Conservation (phyloP, 1,140 invertebrate genomes). For the Sweltsa coloradensis region DNA sequence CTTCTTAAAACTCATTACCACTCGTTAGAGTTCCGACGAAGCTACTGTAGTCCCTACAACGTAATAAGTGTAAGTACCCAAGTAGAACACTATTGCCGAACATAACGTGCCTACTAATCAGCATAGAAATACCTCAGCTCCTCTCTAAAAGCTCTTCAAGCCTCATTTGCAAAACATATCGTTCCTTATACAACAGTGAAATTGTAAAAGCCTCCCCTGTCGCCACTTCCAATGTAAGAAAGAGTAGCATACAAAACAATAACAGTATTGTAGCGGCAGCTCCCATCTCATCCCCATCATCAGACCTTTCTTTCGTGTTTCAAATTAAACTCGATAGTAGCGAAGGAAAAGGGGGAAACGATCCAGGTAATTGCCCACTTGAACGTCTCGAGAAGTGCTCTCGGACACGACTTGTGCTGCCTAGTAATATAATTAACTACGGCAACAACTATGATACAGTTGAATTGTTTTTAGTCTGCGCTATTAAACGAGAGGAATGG, state of each 20-base stretch:
- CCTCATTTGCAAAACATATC: too few species aligned
- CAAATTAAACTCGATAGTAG: constrained; percentile 4
- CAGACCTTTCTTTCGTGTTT: constrained; percentile 2
- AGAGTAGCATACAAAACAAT: not conserved
- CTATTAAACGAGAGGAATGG: too few species aligned
- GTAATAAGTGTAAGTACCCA: too few species aligned
- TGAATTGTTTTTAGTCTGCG: too few species aligned
- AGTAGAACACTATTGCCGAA: too few species aligned
- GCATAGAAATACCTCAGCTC: too few species aligned
- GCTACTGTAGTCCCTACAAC: too few species aligned
- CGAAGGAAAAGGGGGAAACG: not conserved
- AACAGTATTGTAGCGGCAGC: not conserved
- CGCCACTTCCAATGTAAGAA: constrained; percentile 1
- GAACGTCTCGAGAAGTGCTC: not conserved
- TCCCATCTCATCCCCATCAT: not conserved
- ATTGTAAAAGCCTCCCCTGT: not conserved
- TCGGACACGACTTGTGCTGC: constrained; percentile 3
- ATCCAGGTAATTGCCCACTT: constrained; percentile 5
- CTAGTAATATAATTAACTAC: constrained; percentile 2
- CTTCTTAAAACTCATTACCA: too few species aligned
- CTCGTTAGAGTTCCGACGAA: too few species aligned
- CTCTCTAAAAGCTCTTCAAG: too few species aligned
- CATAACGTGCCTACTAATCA: too few species aligned
- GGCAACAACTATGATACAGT: not conserved
- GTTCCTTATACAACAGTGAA: too few species aligned